Conservation (phyloP, 2,888 invertebrate genomes). For the Itoplectis maculator region DNA sequence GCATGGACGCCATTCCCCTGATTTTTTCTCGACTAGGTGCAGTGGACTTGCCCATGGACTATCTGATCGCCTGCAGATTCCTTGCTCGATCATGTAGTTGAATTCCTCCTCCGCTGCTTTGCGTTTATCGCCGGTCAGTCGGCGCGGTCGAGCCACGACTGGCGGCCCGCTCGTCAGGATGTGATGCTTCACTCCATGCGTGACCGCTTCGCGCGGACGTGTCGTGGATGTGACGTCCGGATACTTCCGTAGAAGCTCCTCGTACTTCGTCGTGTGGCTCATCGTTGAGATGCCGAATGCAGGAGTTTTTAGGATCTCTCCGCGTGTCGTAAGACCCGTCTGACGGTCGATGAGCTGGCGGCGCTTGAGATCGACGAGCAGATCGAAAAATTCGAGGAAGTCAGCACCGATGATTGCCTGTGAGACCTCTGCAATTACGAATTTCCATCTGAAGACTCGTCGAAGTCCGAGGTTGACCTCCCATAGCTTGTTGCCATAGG, state of each 20-base stretch:
- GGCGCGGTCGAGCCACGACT: slow-evolving; percentile 75
- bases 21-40: slow-evolving; percentile 74
- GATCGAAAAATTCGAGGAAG: slow-evolving; percentile 50
- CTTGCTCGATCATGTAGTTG: slow-evolving; percentile 77
- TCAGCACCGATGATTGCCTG: slow-evolving; percentile 64
- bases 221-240: slow-evolving; percentile 32
- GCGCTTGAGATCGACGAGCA: slow-evolving; percentile 61
- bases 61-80: slow-evolving; percentile 82
- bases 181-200: slow-evolving; percentile 66
- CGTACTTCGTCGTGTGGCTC: not conserved
- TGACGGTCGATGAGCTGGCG: slow-evolving; percentile 27
- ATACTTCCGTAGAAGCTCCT: slow-evolving; percentile 30
- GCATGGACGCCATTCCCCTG: slow-evolving; percentile 73
- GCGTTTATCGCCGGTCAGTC: slow-evolving; percentile 78
- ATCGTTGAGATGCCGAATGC: slow-evolving; percentile 23
- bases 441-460: slow-evolving; percentile 55
- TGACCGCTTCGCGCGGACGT: not conserved
- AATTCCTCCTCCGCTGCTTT: slow-evolving; percentile 77
- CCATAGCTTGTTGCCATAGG: slow-evolving; percentile 48
- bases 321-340: slow-evolving; percentile 22
- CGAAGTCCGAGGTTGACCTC: slow-evolving; percentile 48
- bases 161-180: slow-evolving; percentile 80
- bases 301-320: not conserved
- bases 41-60: slow-evolving; percentile 82
- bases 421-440: slow-evolving; percentile 57